Evolutionary conservation across 1,140 invertebrate species (phyloP), one percentile per base, ranked within the genome.

Genomic region (Aphaenogaster rudis): DNA sequence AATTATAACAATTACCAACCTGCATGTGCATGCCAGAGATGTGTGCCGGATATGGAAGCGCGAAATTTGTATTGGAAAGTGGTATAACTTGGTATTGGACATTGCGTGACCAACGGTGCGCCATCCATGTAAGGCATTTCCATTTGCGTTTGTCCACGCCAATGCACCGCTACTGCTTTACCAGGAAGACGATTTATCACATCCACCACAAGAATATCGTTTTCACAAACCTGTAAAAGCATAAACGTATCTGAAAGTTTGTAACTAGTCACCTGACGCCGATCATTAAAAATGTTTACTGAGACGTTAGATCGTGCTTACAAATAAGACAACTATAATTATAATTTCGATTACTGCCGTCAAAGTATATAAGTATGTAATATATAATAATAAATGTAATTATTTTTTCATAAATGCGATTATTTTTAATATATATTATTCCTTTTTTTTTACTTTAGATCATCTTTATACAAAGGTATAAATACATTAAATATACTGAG

Each of bases 91-190:
- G 96, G 96, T 91, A 98, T 97, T 1, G 98, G 98, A 92, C 98
- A 98, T 93, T 99, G 98, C 0, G 98, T 98, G 21, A 98, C 95
- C 96, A 97, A 97, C 0, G 98, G 97, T 0, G 97, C 97, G 9
- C 98, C 98, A 91, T 99, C 98, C 97, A 98, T 98, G 89, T 97
- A 97, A 0, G 97, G 98, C 0, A 97, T 97, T 88, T 97, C 97
- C 11, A 95, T 94, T 95, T 98, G 98, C 0, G 97, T 96, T 69
- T 98, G 96, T 1, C 98, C 98, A 79, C 98, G 96, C 98, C 98
- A 99, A 93, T 99, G 98, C 66, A 99, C 96, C 0, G 97, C 96
- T 0, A 97, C 95, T 0, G 96, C 96, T 89, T 98, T 97, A 2
- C 97, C 97, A 3, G 96, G 96, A 33, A 98, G 96, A 77, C 97